Evolutionary conservation across 1,140 invertebrate genomes (phyloP).

Genomic region (Drosophila santomea): DNA sequence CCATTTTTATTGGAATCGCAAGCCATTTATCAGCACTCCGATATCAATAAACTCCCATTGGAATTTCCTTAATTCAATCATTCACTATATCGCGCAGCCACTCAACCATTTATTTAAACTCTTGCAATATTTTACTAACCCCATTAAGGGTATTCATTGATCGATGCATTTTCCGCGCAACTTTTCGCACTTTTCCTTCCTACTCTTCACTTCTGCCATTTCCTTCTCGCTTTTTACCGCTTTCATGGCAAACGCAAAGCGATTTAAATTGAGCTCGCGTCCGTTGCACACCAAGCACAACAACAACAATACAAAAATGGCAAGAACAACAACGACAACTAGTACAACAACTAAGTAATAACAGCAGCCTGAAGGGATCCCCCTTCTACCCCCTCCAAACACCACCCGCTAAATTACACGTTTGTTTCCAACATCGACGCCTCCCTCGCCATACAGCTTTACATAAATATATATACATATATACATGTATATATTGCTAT

Average conservation of each 20-base stretch:
- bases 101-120: conserved; percentile 16
- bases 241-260: conserved; percentile 53
- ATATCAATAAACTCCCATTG: conserved; percentile 3
- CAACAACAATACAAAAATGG: conserved; percentile 20
- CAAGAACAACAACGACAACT: conserved; percentile 18
- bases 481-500: conserved; percentile 7
- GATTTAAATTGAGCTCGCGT: conserved; percentile 78
- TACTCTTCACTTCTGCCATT: conserved; percentile 9
- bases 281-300: conserved; percentile 40
- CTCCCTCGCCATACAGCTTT: conserved; percentile 40
- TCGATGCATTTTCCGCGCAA: conserved; percentile 48
- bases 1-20: background rate
- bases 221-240: conserved; percentile 27
- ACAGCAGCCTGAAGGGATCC: conserved; percentile 35
- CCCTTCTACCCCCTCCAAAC: background rate
- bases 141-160: conserved; percentile 56
- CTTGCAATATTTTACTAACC: conserved; percentile 17
- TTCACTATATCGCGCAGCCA: conserved; percentile 16
- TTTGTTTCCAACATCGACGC: conserved; percentile 69
- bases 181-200: conserved; percentile 17
- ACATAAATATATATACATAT: conserved; percentile 18
- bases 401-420: conserved; percentile 67
- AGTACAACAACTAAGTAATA: conserved; percentile 53
- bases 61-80: conserved; percentile 16
- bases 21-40: conserved; percentile 6